Base-by-base conservation (phyloP, 92 coral and sea anemone species). In the Virgularia gustaviana region DNA sequence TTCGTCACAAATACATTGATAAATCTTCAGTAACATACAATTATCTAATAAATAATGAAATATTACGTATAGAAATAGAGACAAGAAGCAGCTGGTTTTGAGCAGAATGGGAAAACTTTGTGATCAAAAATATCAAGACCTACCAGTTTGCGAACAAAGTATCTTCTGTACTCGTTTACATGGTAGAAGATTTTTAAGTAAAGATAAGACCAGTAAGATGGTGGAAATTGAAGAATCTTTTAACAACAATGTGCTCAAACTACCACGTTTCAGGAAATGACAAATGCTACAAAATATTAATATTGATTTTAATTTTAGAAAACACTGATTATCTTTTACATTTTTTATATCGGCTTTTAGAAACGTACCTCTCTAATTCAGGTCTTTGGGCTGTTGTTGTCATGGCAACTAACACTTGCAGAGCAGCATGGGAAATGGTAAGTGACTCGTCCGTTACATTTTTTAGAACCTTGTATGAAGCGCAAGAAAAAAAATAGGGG, bases 131-230 rank as follows among this genome's bases (percentile, higher is more conserved):
- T 25, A 4, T 0, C 28, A 28, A 31, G 23, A 24, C 57, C 44
- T 57, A 92, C 98, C 98, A 84, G 98, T 71, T 22, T 85, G 87
- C 2, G 90, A 79, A 54, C 98, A 92, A 31, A 92, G 85, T 58
- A 53, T 80, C 55, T 23, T 80, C 28, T 76, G 53, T 16, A 80
- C 24, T 18, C 34, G 64, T 41, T 77, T 84, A 27, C 83, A 82
- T 3, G 84, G 79, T 4, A 85, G 79, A 20, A 83, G 18, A 34
- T 60, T 58, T 1, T 52, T 84, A 23, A 92, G 67, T 24, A 92
- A 61, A 45, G 84, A 71, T 27, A 73, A 79, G 42, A 89, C 90
- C 57, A 87, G 68, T 2, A 83, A 83, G 19, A 89, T 58, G 10
- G 90, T 64, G 2, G 58, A 53, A 6, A 80, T 34, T 22, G 81